A percentile compares a stretch with the other conserved stretches of the same genome.
These are phyloP conservation scores for Doris montereyensis DNA, from an alignment of 2,888 invertebrate species.

Conservation along the genomic window DNA sequence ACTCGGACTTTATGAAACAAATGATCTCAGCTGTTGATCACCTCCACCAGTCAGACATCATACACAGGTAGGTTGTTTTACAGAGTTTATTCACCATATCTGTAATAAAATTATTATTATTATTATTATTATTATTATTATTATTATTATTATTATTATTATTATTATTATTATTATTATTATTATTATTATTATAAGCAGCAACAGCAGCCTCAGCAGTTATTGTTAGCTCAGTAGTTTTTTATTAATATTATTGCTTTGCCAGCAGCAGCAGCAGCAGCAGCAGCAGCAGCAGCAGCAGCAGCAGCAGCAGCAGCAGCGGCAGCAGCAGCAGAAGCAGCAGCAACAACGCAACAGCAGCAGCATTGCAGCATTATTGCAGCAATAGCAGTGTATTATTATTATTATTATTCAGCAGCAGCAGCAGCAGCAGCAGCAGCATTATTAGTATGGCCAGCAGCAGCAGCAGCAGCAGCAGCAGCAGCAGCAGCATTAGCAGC, in stretches of 20 bases:
- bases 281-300: background rate
- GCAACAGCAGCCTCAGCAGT: no score
- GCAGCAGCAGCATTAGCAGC: no score
- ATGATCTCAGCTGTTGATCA: slow-evolving; percentile 70
- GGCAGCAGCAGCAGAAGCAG: background rate
- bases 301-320: background rate
- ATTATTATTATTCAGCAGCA: no score
- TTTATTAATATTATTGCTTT: no score
- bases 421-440: background rate
- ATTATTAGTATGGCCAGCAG: background rate
- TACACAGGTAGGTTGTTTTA: slow-evolving; percentile 40
- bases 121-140: background rate
- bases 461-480: background rate
- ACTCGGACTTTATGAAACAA: slow-evolving; percentile 61
- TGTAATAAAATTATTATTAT: background rate
- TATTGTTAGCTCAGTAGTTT: no score
- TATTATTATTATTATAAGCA: no score
- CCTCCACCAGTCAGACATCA: slow-evolving; percentile 59
- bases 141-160: background rate
- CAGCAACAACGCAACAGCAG: no score
- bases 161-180: background rate
- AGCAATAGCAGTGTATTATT: no score
- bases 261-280: background rate
- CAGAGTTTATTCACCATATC: no score
- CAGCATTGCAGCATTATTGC: no score